Percentiles rank a stretch among this genome's conserved stretches.
These are phyloP conservation scores for Horisme vitalbata DNA, from an alignment of 2,888 invertebrate species.

Conservation along the genomic window DNA sequence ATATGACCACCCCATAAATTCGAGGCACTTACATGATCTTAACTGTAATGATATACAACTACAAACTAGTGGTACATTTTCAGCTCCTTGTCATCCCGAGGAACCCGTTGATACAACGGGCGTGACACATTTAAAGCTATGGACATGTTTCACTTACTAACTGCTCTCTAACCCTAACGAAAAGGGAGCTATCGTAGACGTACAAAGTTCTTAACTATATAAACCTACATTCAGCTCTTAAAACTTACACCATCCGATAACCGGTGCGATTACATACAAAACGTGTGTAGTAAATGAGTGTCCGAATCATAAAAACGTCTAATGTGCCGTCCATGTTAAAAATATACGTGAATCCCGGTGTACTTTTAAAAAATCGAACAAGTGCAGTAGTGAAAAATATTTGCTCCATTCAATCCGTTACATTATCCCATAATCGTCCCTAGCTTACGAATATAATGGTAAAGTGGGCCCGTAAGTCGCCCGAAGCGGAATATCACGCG, in stretches of 20 bases:
- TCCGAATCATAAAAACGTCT: slow-evolving; percentile 68
- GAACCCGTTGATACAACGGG: slow-evolving; percentile 81
- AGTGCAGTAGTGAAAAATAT: slow-evolving; percentile 74
- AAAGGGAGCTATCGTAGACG: slow-evolving; percentile 74
- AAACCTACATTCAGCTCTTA: slow-evolving; percentile 72
- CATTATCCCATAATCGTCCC: slow-evolving; percentile 45
- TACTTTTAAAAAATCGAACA: slow-evolving; percentile 65
- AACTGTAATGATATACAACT: slow-evolving; percentile 80
- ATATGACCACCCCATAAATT: slow-evolving; percentile 72
- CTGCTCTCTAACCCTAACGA: slow-evolving; percentile 72
- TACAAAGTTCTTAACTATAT: slow-evolving; percentile 73
- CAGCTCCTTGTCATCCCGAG: slow-evolving; percentile 70
- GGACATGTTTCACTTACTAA: slow-evolving; percentile 80
- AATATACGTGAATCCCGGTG: slow-evolving; percentile 66
- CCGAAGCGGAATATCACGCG: slow-evolving; percentile 54
- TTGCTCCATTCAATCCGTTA: slow-evolving; percentile 60
- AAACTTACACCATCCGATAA: slow-evolving; percentile 65
- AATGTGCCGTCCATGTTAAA: slow-evolving; percentile 69
- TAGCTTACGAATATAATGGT: slow-evolving; percentile 37
- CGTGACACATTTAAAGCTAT: slow-evolving; percentile 81
- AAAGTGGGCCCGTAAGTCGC: slow-evolving; percentile 9
- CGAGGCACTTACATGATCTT: slow-evolving; percentile 82
- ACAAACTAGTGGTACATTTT: slow-evolving; percentile 74
- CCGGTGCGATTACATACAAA: slow-evolving; percentile 77
- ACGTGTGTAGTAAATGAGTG: slow-evolving; percentile 75